phyloP scores from a whole-genome alignment of 92 coral and sea anemone species.

The Zoanthus gigantus region DNA sequence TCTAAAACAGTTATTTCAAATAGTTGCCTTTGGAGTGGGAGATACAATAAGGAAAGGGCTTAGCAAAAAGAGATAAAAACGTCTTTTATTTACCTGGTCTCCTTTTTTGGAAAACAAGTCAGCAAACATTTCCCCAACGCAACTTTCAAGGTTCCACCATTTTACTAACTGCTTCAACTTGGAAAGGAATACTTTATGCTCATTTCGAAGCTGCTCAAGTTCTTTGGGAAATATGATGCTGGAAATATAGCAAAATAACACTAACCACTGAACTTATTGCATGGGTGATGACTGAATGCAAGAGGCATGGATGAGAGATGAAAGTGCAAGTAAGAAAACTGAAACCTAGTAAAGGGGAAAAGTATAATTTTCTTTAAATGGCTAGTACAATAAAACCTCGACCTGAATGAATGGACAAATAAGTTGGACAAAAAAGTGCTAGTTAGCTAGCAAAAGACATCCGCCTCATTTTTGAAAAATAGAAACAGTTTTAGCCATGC shows the following conservation, averaged over 20 bases:
- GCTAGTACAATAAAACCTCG: too few relatives aligned
- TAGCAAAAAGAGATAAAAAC: neutral
- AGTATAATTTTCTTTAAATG: too few relatives aligned
- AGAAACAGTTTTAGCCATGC: too few relatives aligned
- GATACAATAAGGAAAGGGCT: neutral
- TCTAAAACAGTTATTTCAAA: too few relatives aligned
- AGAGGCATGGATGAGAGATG: neutral
- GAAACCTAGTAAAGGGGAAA: too few relatives aligned
- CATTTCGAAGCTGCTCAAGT: conserved; percentile 54
- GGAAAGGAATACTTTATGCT: conserved; percentile 45
- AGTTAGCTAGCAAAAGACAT: too few relatives aligned
- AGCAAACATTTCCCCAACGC: conserved; percentile 65
- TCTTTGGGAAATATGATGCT: conserved; percentile 65
- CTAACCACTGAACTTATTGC: neutral
- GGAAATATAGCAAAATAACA: neutral
- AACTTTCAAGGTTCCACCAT: conserved; percentile 69
- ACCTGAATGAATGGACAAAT: too few relatives aligned
- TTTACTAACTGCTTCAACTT: conserved; percentile 43
- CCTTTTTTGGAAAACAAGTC: conserved; percentile 55
- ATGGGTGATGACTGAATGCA: neutral
- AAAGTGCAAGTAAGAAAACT: neutral
- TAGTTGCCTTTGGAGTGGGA: too few relatives aligned
- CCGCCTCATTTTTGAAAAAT: too few relatives aligned
- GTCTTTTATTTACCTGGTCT: conserved; percentile 36
- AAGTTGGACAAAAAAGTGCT: too few relatives aligned